These are phyloP conservation scores for Sarcophaga variegata DNA, from an alignment of 2,888 invertebrate genomes.

Conservation along the genomic window DNA sequence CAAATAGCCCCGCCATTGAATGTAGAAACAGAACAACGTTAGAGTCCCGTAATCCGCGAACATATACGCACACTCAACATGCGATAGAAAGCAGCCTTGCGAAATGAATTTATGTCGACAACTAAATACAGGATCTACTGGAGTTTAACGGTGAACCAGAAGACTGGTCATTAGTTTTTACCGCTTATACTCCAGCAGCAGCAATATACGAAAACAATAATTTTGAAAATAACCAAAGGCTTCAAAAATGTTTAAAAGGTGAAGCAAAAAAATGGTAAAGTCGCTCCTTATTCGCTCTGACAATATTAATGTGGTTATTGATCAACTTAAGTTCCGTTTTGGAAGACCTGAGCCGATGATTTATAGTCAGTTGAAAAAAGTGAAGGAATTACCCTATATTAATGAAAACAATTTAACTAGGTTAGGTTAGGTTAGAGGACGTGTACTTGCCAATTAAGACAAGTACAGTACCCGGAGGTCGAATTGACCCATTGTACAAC, in stretches of 20 bases:
- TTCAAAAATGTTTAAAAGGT: background rate
- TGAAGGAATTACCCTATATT: background rate
- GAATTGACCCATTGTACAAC: no score
- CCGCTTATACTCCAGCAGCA: no score
- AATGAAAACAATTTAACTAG: no score
- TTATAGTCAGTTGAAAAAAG: constrained; percentile 7
- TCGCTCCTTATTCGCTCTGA: constrained; percentile 7
- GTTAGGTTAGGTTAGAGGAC: no score
- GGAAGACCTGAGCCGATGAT: constrained; percentile 51
- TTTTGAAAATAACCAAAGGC: background rate
- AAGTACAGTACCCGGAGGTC: no score
- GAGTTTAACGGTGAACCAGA: no score
- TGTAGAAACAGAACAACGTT: background rate
- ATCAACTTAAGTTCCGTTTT: background rate
- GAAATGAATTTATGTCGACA: no score
- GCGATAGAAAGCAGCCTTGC: no score
- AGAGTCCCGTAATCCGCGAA: background rate
- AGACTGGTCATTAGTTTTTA: no score
- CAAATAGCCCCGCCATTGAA: constrained; percentile 9
- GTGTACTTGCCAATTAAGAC: no score
- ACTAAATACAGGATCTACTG: background rate
- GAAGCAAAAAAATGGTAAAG: background rate
- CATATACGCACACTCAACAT: no score
- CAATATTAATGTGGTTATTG: constrained; percentile 19
- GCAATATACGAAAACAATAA: no score